Percentiles rank a stretch among this genome's conserved stretches.
phyloP scores from a whole-genome alignment of 1,140 invertebrate genomes.

The Heliconius hermathena region DNA sequence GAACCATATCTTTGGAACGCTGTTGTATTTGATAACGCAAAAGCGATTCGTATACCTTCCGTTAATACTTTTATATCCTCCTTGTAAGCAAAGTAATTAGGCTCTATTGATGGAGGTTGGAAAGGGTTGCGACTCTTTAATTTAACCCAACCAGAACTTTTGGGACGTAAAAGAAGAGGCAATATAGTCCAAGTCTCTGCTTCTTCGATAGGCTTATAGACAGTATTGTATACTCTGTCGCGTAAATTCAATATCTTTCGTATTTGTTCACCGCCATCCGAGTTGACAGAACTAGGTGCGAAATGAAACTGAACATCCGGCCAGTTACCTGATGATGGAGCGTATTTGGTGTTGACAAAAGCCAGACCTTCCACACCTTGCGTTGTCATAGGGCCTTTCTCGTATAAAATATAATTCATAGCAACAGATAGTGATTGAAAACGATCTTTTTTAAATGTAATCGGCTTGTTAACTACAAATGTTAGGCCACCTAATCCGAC shows the following conservation, averaged over 20 bases:
- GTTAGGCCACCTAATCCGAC: slow-evolving; percentile 92
- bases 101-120: slow-evolving; percentile 92
- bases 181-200: slow-evolving; percentile 93
- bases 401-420: slow-evolving; percentile 90
- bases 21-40: slow-evolving; percentile 89
- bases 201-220: slow-evolving; percentile 90
- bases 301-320: slow-evolving; percentile 95
- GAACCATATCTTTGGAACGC: slow-evolving; percentile 92
- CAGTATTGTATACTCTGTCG: slow-evolving; percentile 91
- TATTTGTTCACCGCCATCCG: slow-evolving; percentile 89
- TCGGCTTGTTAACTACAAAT: slow-evolving; percentile 90
- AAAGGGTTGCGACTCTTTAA: slow-evolving; percentile 90
- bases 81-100: slow-evolving; percentile 93
- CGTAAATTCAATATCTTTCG: slow-evolving; percentile 88
- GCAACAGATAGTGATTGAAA: slow-evolving; percentile 90
- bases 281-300: slow-evolving; percentile 90
- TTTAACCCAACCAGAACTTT: slow-evolving; percentile 91
- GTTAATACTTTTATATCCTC: slow-evolving; percentile 89
- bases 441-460: slow-evolving; percentile 89
- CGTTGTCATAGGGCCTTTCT: slow-evolving; percentile 90
- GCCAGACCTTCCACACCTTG: slow-evolving; percentile 91
- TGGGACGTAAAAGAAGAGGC: slow-evolving; percentile 90
- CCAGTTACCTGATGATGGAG: slow-evolving; percentile 87
- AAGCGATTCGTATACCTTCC: slow-evolving; percentile 91
- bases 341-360: slow-evolving; percentile 92